Conservation (phyloP, 1,140 invertebrate genomes). For the Tetramorium alpestre region DNA sequence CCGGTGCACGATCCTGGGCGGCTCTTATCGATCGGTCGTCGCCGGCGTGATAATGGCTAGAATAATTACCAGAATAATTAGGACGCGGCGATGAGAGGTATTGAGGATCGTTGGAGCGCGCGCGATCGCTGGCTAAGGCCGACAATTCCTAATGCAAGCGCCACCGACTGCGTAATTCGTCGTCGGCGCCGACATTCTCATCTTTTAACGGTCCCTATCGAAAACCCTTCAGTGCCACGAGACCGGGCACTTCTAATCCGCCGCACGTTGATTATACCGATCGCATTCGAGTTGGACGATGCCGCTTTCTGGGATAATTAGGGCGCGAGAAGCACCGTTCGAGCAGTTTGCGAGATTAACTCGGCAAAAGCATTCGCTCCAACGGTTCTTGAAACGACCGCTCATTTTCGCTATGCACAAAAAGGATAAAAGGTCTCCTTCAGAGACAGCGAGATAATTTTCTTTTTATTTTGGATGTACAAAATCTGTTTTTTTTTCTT, state of each 20-base stretch:
- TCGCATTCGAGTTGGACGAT: conserved; percentile 51
- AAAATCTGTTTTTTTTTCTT: no score
- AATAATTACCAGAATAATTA: conserved; percentile 79
- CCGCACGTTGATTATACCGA: conserved; percentile 46
- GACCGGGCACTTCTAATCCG: conserved; percentile 43
- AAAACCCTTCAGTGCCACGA: conserved; percentile 20
- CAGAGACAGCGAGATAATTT: background rate
- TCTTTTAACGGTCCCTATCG: conserved; percentile 42
- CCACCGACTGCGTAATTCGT: conserved; percentile 50
- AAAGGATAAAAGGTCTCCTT: background rate
- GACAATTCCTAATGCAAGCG: conserved; percentile 60
- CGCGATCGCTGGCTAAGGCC: conserved; percentile 58
- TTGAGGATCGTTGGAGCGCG: conserved; percentile 69
- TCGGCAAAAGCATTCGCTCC: conserved; percentile 13
- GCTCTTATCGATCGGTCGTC: conserved; percentile 66
- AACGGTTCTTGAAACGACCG: conserved; percentile 36
- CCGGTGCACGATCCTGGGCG: conserved; percentile 54
- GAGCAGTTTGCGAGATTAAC: conserved; percentile 53
- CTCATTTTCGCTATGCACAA: conserved; percentile 3
- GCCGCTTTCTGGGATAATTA: conserved; percentile 46
- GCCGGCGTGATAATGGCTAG: conserved; percentile 71
- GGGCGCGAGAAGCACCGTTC: conserved; percentile 50
- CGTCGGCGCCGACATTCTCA: conserved; percentile 25
- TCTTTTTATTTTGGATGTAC: background rate
- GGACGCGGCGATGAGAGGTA: conserved; percentile 71